Percentiles rank a stretch among this genome's conserved stretches.
Conservation (phyloP, 1,140 invertebrate species). For the Caerostris extrusa region DNA sequence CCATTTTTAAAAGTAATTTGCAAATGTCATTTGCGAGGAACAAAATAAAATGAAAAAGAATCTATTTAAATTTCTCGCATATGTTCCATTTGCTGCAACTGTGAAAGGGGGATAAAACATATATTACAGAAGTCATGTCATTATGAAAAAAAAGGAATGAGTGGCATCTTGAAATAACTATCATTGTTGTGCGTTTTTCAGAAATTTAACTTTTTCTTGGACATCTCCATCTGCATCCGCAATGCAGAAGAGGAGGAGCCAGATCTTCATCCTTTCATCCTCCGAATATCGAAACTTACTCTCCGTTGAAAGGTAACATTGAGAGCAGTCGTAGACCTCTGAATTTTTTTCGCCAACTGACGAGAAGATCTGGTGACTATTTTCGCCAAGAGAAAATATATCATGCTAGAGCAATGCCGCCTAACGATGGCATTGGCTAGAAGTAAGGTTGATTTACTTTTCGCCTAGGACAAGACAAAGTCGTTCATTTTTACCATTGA, state of each 20-base stretch:
- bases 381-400: no score
- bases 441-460: no score
- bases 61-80: neutral
- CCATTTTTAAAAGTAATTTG: conserved; percentile 47
- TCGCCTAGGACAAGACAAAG: no score
- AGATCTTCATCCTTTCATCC: neutral
- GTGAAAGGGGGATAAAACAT: neutral
- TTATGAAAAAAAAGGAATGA: neutral
- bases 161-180: neutral
- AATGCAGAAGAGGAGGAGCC: conserved; percentile 61
- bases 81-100: neutral
- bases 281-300: neutral
- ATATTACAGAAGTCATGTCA: neutral
- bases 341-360: no score
- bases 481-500: no score
- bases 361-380: no score
- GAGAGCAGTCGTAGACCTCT: no score
- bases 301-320: no score
- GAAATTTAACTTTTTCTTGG: neutral
- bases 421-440: no score
- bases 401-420: no score
- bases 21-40: neutral
- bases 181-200: neutral
- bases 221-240: conserved; percentile 37
- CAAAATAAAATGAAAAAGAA: neutral